A percentile compares a stretch with the other conserved stretches of the same genome.
Evolutionary conservation across 2,113 vertebrate genomes (phyloP).

Genomic region (Pyxicephalus adspersus): DNA sequence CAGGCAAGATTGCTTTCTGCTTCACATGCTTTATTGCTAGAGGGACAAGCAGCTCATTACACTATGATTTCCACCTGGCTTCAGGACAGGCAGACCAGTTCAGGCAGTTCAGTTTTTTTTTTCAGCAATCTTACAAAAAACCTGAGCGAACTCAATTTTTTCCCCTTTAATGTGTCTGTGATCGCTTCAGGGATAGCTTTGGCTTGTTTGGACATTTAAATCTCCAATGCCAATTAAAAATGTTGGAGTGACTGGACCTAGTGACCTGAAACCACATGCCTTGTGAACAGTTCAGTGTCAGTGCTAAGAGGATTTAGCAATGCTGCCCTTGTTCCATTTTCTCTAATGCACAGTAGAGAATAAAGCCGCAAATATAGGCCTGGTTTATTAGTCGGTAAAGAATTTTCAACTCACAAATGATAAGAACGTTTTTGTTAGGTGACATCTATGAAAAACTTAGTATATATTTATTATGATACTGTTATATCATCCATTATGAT

Average conservation of each 20-base stretch:
- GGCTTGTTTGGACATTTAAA: conserved; percentile 36
- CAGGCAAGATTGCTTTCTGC: conserved; percentile 52
- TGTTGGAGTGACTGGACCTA: conserved; percentile 18
- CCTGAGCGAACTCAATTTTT: neutral
- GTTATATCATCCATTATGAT: too few relatives aligned
- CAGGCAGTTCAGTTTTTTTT: conserved; percentile 21
- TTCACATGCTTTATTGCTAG: conserved; percentile 42
- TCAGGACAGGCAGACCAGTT: conserved; percentile 26
- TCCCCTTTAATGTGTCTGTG: neutral
- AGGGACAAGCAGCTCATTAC: conserved; percentile 48
- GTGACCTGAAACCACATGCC: conserved; percentile 48
- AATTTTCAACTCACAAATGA: conserved; percentile 16
- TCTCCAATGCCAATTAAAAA: conserved; percentile 51
- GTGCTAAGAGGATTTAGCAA: conserved; percentile 37
- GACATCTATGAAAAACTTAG: too few relatives aligned
- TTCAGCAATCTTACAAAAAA: conserved; percentile 18
- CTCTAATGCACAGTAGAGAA: neutral
- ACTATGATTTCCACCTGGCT: conserved; percentile 41
- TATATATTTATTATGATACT: too few relatives aligned
- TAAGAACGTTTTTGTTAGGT: too few relatives aligned
- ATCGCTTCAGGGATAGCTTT: conserved; percentile 17
- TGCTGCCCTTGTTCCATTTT: conserved; percentile 21
- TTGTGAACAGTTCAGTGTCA: conserved; percentile 28
- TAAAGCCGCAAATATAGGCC: conserved; percentile 10
- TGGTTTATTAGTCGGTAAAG: neutral